Percentiles rank a stretch among this genome's conserved stretches.
Conservation (phyloP, 37 sponge, comb jelly and placozoan genomes). For the Crambe crambe region DNA sequence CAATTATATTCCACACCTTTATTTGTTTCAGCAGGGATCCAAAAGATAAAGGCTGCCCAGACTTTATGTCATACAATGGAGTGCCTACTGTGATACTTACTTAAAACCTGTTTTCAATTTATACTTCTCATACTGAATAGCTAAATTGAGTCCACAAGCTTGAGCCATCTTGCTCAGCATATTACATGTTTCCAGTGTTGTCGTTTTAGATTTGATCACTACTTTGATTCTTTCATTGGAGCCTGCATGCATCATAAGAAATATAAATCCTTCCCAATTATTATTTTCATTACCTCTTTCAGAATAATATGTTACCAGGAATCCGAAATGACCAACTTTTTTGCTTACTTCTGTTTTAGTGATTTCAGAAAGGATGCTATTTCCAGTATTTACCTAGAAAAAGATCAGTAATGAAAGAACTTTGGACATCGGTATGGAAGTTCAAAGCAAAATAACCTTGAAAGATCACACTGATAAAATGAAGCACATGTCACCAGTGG, state of each 20-base stretch:
- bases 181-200: constrained; percentile 67
- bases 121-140: constrained; percentile 48
- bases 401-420: background rate
- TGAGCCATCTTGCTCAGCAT: constrained; percentile 82
- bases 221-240: background rate
- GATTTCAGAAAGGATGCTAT: constrained; percentile 82
- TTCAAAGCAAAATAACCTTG: too few relatives aligned
- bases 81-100: constrained; percentile 18
- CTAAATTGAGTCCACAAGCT: constrained; percentile 75
- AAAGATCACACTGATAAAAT: too few relatives aligned
- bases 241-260: background rate
- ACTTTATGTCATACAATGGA: background rate
- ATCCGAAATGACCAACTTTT: constrained; percentile 85
- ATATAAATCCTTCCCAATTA: background rate
- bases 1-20: background rate
- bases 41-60: background rate
- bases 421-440: too few relatives aligned
- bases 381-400: constrained; percentile 60
- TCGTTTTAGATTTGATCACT: constrained; percentile 75
- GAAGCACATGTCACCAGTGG: too few relatives aligned
- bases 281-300: background rate
- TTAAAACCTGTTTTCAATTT: constrained; percentile 70
- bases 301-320: constrained; percentile 30
- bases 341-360: constrained; percentile 70
- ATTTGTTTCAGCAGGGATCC: background rate